phyloP scores from a whole-genome alignment of 2,113 vertebrate genomes.

The Pipra filicauda region DNA sequence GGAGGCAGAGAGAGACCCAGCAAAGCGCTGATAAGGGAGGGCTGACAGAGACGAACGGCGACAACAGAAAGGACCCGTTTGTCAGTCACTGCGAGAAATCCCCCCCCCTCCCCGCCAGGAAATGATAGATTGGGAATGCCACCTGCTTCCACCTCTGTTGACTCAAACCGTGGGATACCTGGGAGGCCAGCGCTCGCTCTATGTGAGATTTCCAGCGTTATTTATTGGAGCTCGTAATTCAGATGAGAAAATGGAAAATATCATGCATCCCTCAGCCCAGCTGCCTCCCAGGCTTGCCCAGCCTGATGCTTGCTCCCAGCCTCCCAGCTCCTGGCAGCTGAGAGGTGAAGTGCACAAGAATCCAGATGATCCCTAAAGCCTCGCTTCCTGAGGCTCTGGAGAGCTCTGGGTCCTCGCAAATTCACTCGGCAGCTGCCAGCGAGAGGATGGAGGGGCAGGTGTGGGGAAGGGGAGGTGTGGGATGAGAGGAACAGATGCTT shows the following conservation, averaged over 20 bases:
- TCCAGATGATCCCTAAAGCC: not conserved
- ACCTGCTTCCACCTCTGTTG: constrained; percentile 23
- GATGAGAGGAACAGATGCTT: not conserved
- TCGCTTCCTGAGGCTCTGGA: not conserved
- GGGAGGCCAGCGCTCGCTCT: not conserved
- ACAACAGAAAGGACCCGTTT: not conserved
- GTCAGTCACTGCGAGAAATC: not conserved
- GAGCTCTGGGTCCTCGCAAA: not conserved
- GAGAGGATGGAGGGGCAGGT: not conserved
- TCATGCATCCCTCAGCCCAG: not conserved
- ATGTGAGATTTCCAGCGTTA: not conserved
- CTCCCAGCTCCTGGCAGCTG: not conserved
- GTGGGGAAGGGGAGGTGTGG: not conserved
- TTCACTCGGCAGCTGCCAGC: not conserved
- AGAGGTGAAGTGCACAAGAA: not conserved
- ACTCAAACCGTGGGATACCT: not conserved
- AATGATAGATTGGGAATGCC: not conserved
- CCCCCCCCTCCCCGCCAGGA: not conserved
- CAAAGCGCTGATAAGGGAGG: not conserved
- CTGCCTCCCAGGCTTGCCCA: constrained; percentile 6
- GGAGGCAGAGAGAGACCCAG: not conserved
- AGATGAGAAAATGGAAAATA: constrained; percentile 18
- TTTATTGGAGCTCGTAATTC: not conserved
- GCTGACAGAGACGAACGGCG: not conserved
- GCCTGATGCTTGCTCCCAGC: not conserved